These are phyloP conservation scores for Limenitis camilla DNA, from an alignment of 2,888 invertebrate species.

Conservation along the genomic window DNA sequence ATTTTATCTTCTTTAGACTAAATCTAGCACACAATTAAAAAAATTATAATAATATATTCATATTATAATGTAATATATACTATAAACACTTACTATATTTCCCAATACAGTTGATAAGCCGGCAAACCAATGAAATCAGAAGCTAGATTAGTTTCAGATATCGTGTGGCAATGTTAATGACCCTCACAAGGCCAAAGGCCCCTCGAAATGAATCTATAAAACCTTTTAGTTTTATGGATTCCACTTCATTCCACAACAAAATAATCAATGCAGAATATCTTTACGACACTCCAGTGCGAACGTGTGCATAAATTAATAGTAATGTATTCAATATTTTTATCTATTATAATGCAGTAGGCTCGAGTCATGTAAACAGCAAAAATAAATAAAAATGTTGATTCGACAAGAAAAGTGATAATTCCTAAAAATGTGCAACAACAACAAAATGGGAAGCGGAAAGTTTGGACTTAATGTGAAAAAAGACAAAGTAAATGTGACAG, in stretches of 20 bases:
- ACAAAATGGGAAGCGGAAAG: conserved; percentile 65
- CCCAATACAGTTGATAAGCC: conserved; percentile 24
- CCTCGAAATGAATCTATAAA: conserved; percentile 64
- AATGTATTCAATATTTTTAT: conserved; percentile 36
- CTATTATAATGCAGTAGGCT: conserved; percentile 37
- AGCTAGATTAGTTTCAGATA: conserved; percentile 63
- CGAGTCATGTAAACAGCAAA: conserved; percentile 21
- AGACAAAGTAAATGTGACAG: conserved; percentile 54
- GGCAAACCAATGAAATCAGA: conserved; percentile 44
- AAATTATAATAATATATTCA: background rate
- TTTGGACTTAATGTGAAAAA: conserved; percentile 59
- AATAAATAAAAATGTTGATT: conserved; percentile 24
- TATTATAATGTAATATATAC: background rate
- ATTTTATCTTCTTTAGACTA: no score
- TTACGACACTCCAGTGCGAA: conserved; percentile 50
- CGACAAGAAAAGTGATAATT: conserved; percentile 39
- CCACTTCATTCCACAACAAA: conserved; percentile 59
- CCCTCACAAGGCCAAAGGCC: conserved; percentile 64
- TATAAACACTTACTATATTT: conserved; percentile 15
- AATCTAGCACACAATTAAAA: no score
- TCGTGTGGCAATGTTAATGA: conserved; percentile 59
- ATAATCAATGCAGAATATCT: conserved; percentile 63
- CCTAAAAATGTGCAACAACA: conserved; percentile 38
- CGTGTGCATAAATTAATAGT: conserved; percentile 37
- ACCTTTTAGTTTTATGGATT: conserved; percentile 67